Evolutionary conservation across 2,888 invertebrate species (phyloP), one percentile per base, ranked within the genome.

Genomic region (Cacoxenus indagator): DNA sequence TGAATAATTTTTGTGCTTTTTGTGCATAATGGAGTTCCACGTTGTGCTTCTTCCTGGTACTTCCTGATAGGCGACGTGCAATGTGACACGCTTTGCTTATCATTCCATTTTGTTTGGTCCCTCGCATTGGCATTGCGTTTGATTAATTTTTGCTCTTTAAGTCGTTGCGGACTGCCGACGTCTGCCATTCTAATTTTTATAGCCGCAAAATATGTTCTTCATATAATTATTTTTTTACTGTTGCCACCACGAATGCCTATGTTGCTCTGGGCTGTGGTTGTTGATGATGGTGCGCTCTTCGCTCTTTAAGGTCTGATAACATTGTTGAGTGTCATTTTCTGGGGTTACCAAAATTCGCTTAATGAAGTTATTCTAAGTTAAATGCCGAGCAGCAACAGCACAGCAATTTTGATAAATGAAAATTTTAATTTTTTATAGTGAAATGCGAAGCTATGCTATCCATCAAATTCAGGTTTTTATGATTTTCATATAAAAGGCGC

Each of bases 91-190:
- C 29, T 55, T 55, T n/a, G 55, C 55, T 55, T 55, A 55, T 55
- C 24, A 14, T 1, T 55, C 14, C 26, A 55, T 4, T n/a, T 55
- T 55, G n/a, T 26, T n/a, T 55, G 8, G 55, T 6, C 29, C n/a
- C n/a, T n/a, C n/a, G n/a, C n/a, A n/a, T 55, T 55, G 24, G 6
- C 17, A 9, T 14, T 19, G 22, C 17, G 17, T 72, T 68, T 45
- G 1, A 65, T 68, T 67, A 14, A 57, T 24, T 8, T 43, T 51
- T 51, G 22, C 51, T 19, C 24, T 51, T 37, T 37, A 37, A 11
- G 37, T 37, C 37, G 37, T 11, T 11, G 37, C 37, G 37, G 9
- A 14, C 37, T 37, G 1, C 8, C 6, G 1, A 22, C 55, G 19
- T 11, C 9, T 11, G 22, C 17, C 22, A 6, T 51, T 57, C 24